Percentiles rank a stretch among this genome's conserved stretches.
Conservation (phyloP, 2,113 vertebrate genomes). For the Antennarius striatus region DNA sequence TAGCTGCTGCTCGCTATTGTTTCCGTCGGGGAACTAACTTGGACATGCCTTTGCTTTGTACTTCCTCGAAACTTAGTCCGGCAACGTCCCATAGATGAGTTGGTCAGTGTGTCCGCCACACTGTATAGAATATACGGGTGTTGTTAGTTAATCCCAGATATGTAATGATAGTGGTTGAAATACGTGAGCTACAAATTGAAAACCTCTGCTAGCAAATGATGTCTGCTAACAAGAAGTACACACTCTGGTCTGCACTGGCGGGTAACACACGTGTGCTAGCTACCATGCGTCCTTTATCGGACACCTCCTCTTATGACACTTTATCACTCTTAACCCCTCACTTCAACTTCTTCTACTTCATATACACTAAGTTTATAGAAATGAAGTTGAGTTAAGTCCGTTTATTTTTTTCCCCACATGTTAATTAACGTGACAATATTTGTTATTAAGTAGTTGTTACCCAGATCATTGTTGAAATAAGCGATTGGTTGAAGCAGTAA, state of each 20-base stretch:
- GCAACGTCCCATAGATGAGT: neutral
- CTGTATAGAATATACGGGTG: too few species aligned
- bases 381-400: too few species aligned
- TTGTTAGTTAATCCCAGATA: neutral
- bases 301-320: slow-evolving; percentile 10
- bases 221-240: slow-evolving; percentile 33
- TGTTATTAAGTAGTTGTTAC: too few species aligned
- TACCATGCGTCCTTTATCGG: slow-evolving; percentile 52
- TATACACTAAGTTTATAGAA: neutral
- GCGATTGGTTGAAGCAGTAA: too few species aligned
- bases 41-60: slow-evolving; percentile 60
- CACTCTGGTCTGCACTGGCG: slow-evolving; percentile 24
- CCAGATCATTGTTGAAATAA: too few species aligned
- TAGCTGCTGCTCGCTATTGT: slow-evolving; percentile 58
- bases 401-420: too few species aligned
- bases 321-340: neutral
- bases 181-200: slow-evolving; percentile 11
- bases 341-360: neutral
- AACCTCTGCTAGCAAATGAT: slow-evolving; percentile 34
- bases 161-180: neutral
- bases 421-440: too few species aligned
- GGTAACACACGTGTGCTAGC: slow-evolving; percentile 65
- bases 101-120: neutral
- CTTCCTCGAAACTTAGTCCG: slow-evolving; percentile 48
- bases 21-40: slow-evolving; percentile 70